Conservation (phyloP, 2,113 vertebrate species). For the Strix aluco region DNA sequence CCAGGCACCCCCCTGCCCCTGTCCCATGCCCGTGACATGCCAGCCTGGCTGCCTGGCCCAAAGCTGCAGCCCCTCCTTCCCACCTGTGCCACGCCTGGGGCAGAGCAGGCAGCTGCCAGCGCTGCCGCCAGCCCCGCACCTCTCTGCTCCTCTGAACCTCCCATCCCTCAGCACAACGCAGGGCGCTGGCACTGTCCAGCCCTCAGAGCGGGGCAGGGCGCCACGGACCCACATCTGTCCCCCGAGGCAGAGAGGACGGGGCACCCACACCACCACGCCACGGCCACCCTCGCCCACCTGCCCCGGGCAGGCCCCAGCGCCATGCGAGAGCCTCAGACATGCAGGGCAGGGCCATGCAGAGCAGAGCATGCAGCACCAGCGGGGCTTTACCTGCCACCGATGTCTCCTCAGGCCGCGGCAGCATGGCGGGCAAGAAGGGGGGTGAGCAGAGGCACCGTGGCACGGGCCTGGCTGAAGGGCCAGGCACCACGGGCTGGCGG, state of each 20-base stretch:
- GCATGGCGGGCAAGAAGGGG: conserved; percentile 56
- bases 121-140: background rate
- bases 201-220: rapidly evolving
- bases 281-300: background rate
- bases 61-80: background rate
- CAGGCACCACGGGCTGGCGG: rapidly evolving
- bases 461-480: background rate
- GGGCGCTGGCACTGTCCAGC: background rate
- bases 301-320: background rate
- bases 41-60: background rate
- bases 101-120: background rate
- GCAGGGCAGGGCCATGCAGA: conserved; percentile 43
- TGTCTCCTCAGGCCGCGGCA: conserved; percentile 35
- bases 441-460: conserved; percentile 10
- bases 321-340: background rate
- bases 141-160: background rate
- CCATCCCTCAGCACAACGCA: background rate
- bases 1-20: background rate
- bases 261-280: rapidly evolving
- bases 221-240: rapidly evolving
- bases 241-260: background rate
- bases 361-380: conserved; percentile 3
- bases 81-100: background rate
- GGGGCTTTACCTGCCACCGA: conserved; percentile 53
- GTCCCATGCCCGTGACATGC: too few relatives aligned